Percentiles rank a stretch among this genome's conserved stretches.
Evolutionary conservation across 1,140 invertebrate genomes (phyloP).

Genomic region (Bactericera cockerelli): DNA sequence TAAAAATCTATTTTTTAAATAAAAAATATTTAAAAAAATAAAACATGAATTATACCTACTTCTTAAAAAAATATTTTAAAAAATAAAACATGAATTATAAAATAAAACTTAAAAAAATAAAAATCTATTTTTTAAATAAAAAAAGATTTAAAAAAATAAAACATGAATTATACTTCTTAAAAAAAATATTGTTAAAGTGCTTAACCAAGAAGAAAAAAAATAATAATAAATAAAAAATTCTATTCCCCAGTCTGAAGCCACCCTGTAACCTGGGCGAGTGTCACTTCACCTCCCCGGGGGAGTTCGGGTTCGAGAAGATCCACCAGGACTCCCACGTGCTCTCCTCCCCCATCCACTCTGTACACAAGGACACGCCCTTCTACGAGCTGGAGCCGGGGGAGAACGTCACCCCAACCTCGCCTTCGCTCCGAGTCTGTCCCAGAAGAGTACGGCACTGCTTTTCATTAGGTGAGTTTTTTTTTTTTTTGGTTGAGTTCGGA

Average conservation of each 20-base stretch:
- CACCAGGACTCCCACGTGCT: not conserved
- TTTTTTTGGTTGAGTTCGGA: too few species aligned
- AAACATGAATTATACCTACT: too few species aligned
- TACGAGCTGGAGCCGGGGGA: constrained; percentile 25
- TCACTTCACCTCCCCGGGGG: not conserved
- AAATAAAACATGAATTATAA: too few species aligned
- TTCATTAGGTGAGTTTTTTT: constrained; percentile 13
- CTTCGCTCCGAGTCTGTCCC: constrained; percentile 18
- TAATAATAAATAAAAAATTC: not conserved
- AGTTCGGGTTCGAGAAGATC: constrained; percentile 12
- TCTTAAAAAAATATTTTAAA: too few species aligned
- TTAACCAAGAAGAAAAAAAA: too few species aligned
- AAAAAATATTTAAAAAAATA: too few species aligned
- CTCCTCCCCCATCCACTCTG: not conserved
- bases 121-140: too few species aligned
- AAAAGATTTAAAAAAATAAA: too few species aligned
- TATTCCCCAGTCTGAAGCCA: constrained; percentile 1
- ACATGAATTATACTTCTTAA: too few species aligned
- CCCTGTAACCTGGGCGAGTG: not conserved
- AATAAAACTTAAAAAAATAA: too few species aligned
- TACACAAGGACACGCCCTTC: constrained; percentile 21
- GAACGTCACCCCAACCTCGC: constrained; percentile 22
- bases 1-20: too few species aligned
- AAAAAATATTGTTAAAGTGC: too few species aligned
- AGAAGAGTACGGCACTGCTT: constrained; percentile 8